Base-by-base conservation (phyloP, 1,140 invertebrate genomes). In the Pseudomyrmex dendroicus region DNA sequence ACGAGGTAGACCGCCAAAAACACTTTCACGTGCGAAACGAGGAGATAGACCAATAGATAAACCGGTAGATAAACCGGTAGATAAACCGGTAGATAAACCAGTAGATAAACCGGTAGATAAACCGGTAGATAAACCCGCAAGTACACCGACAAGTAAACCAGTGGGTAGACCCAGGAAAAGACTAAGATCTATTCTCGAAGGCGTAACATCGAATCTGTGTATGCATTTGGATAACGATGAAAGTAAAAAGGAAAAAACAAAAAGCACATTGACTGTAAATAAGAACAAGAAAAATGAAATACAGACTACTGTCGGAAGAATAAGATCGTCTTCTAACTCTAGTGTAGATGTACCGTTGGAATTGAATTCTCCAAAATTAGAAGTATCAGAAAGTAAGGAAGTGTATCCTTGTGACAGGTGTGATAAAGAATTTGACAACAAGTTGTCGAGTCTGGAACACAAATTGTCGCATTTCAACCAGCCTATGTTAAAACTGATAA, bases 391-490 rank as follows among this genome's bases (percentile, higher is more conserved):
- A 4, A 54, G 1, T 20, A 74, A 83, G 9, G 73, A 22, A 13
- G 66, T 76, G 0, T 92, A 91, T 20, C 73, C 66, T 7, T 94
- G 93, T n/a, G 84, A 84, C 2, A 82, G 89, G n/a, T 94, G 93
- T 46, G 73, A 72, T 9, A 84, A 89, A 44, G 86, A 83, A n/a
- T 93, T 87, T 66, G 87, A 90, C 48, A 92, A 72, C 22, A 93
- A 91, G 70, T 57, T 91, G 2, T 73, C 86, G 50, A 89, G 88
- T 20, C 77, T 90, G 12, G 73, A 86, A 9, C 93, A 94, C 46
- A 88, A 91, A 76, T 64, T 94, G 7, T 89, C 89, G 0, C 93
- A 94, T 70, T 89, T 86, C 7, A 93, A 93, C 50, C 90, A 90
- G n/a, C 86, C 89, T n/a, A 76, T 85, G 54, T 67, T 94, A 10